These are phyloP conservation scores for Eriocheir sinensis DNA, from an alignment of 1,140 invertebrate species.

Conservation along the genomic window DNA sequence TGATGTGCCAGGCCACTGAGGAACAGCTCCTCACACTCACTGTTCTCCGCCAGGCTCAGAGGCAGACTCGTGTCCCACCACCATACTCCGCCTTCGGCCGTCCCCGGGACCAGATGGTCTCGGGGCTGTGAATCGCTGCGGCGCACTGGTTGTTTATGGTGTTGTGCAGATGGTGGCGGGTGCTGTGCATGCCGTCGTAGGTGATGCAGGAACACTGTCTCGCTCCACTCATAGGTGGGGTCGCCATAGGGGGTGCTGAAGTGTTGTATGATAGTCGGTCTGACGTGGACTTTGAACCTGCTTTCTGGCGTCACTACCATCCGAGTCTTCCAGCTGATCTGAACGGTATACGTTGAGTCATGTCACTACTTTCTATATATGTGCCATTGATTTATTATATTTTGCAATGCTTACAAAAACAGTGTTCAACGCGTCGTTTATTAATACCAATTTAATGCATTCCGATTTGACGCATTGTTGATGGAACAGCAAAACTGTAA, in stretches of 20 bases:
- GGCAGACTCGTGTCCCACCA: slow-evolving; percentile 67
- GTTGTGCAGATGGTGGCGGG: background rate
- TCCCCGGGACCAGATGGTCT: background rate
- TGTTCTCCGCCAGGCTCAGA: slow-evolving; percentile 44
- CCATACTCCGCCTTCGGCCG: slow-evolving; percentile 7
- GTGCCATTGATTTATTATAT: too few relatives aligned
- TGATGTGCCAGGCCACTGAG: background rate
- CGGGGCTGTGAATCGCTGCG: background rate
- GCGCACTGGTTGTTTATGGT: background rate
- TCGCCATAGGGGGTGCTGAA: background rate
- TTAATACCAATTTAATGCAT: too few relatives aligned
- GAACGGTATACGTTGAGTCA: too few relatives aligned
- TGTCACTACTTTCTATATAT: too few relatives aligned
- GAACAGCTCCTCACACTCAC: slow-evolving; percentile 43
- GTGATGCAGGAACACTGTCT: slow-evolving; percentile 33
- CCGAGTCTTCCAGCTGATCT: background rate
- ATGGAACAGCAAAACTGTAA: too few relatives aligned
- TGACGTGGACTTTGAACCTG: background rate
- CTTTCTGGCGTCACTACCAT: slow-evolving; percentile 46
- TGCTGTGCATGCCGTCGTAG: background rate
- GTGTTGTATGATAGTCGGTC: background rate
- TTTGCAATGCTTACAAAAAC: too few relatives aligned
- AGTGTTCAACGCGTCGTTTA: too few relatives aligned
- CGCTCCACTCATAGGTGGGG: slow-evolving; percentile 49
- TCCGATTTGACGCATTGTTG: too few relatives aligned